Conservation (phyloP, 2,113 vertebrate species). For the Chionomys nivalis region DNA sequence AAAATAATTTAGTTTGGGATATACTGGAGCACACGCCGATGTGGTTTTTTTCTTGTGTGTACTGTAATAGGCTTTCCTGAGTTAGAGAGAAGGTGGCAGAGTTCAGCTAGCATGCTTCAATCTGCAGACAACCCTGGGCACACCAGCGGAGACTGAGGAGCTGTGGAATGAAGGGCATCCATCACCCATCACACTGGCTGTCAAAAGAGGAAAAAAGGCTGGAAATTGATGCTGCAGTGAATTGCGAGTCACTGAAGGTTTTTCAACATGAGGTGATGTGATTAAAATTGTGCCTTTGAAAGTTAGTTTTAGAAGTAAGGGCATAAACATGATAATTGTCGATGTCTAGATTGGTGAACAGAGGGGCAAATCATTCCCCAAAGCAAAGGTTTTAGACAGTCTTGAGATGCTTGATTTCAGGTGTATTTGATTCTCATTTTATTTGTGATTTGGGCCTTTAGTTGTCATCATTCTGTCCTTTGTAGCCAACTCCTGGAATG, state of each 20-base stretch:
- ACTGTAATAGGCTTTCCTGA: background rate
- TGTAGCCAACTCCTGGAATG: background rate
- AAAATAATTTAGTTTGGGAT: slow-evolving; percentile 48
- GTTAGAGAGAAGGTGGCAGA: background rate
- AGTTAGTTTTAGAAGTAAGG: slow-evolving; percentile 30
- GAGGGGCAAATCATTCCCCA: background rate
- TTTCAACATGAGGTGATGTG: background rate
- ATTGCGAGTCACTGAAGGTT: background rate
- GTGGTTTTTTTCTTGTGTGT: background rate
- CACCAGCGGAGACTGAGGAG: background rate
- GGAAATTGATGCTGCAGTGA: background rate
- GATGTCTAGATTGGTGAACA: background rate
- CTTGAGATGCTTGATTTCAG: slow-evolving; percentile 22
- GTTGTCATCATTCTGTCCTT: background rate
- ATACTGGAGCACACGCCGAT: background rate
- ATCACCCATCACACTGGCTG: background rate
- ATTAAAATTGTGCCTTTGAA: slow-evolving; percentile 45
- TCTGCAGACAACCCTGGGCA: background rate
- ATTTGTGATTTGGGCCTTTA: background rate
- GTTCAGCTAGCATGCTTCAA: background rate
- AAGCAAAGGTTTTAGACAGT: slow-evolving; percentile 40
- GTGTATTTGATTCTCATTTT: background rate
- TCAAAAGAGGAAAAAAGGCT: background rate
- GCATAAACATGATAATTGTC: background rate
- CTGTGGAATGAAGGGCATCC: slow-evolving; percentile 9